These are phyloP conservation scores for Lineus longissimus DNA, from an alignment of 1,140 invertebrate species.

Conservation along the genomic window DNA sequence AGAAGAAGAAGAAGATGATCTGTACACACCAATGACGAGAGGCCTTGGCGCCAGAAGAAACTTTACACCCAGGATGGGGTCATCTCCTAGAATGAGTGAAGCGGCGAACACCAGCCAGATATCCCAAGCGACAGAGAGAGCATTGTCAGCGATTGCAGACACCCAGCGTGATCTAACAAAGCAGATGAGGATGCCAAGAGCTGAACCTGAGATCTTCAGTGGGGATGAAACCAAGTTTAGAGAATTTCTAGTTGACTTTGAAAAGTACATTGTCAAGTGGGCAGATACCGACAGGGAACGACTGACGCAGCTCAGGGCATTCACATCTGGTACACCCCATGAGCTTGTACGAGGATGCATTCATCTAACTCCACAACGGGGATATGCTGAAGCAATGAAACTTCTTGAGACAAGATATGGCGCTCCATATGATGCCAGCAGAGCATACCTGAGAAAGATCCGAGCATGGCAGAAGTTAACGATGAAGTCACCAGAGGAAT, in stretches of 20 bases:
- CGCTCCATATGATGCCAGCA: constrained; percentile 7
- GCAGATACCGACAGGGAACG: background rate
- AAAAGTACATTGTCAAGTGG: background rate
- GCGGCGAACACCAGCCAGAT: no score
- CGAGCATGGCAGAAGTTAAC: no score
- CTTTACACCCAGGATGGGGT: no score
- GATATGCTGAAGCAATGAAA: background rate
- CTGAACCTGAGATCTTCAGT: constrained; percentile 3
- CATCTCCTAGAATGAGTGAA: no score
- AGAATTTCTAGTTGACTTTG: constrained; percentile 6
- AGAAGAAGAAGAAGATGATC: no score
- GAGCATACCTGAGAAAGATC: no score
- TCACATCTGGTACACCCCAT: background rate
- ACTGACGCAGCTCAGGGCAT: background rate
- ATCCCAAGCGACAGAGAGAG: background rate
- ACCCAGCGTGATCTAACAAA: background rate
- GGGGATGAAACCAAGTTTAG: constrained; percentile 6
- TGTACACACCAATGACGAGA: no score
- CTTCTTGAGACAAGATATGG: background rate
- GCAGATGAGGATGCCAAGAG: constrained; percentile 1
- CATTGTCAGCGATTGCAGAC: constrained; percentile 1
- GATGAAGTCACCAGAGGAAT: no score
- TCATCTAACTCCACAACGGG: background rate
- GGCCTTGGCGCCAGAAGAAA: no score
- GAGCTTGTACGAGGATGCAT: constrained; percentile 3